phyloP scores from a whole-genome alignment of 2,888 invertebrate species.

The Apomyelois bistriatella region DNA sequence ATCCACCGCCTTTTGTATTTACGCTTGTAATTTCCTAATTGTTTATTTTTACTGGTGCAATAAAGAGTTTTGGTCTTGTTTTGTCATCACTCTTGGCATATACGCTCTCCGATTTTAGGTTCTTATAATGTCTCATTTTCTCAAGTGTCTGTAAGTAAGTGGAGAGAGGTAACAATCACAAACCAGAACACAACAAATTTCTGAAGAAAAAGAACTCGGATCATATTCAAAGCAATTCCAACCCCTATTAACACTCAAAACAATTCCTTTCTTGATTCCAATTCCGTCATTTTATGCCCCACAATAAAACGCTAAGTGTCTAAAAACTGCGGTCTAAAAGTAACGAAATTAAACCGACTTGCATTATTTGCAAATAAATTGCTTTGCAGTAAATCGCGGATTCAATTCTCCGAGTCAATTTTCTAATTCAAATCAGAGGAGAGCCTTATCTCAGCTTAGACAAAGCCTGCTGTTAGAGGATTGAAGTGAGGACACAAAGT shows the following conservation, averaged over 20 bases:
- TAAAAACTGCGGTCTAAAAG: slow-evolving; percentile 25
- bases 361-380: slow-evolving; percentile 62
- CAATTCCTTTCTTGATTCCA: slow-evolving; percentile 4
- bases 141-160: too few relatives aligned
- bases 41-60: too few relatives aligned
- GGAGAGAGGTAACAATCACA: too few relatives aligned
- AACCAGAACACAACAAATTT: too few relatives aligned
- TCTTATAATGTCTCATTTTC: too few relatives aligned
- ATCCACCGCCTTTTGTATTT: too few relatives aligned
- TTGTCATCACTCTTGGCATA: too few relatives aligned
- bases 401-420: slow-evolving; percentile 45
- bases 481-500: background rate
- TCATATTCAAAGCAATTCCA: background rate
- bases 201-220: background rate
- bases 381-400: slow-evolving; percentile 34
- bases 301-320: slow-evolving; percentile 11
- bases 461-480: slow-evolving; percentile 30
- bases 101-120: too few relatives aligned
- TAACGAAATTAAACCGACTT: slow-evolving; percentile 39
- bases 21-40: too few relatives aligned
- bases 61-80: too few relatives aligned
- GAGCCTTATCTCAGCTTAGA: slow-evolving; percentile 41
- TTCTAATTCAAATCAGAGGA: slow-evolving; percentile 58
- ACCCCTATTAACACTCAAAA: background rate
- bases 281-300: slow-evolving; percentile 5